A percentile compares a stretch with the other conserved stretches of the same genome.
These are phyloP conservation scores for Oreotrochilus melanogaster DNA, from an alignment of 2,113 vertebrate genomes.

Conservation along the genomic window DNA sequence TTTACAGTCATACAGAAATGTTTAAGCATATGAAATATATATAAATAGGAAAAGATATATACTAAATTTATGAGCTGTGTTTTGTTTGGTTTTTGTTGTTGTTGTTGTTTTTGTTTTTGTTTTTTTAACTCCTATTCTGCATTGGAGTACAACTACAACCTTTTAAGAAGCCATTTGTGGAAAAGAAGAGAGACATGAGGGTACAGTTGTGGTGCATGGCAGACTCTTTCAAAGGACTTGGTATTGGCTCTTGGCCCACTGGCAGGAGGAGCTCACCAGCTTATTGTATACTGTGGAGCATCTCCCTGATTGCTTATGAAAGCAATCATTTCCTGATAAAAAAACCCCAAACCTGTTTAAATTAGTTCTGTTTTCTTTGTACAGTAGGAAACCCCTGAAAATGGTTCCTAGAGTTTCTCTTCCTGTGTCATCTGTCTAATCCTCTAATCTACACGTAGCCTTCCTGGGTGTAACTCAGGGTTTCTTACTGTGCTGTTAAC, in stretches of 20 bases:
- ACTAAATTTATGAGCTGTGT: neutral
- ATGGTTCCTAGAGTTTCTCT: neutral
- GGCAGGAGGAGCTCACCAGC: rapidly evolving
- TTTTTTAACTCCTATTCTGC: neutral
- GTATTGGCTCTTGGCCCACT: neutral
- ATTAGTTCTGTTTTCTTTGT: neutral
- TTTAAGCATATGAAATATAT: neutral
- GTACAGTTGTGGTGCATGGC: no score
- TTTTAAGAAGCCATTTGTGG: neutral
- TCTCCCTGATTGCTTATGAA: neutral
- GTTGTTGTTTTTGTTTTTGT: no score
- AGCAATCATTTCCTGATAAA: neutral
- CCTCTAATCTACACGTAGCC: neutral
- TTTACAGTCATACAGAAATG: neutral
- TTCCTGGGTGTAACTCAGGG: neutral
- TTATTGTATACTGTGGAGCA: neutral
- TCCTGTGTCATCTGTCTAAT: neutral
- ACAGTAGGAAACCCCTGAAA: neutral
- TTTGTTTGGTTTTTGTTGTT: no score
- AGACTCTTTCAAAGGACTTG: neutral
- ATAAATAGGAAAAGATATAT: neutral
- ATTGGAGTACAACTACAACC: neutral
- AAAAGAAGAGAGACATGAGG: neutral
- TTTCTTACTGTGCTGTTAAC: neutral
- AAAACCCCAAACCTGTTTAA: neutral